A percentile compares a stretch with the other conserved stretches of the same genome.
Evolutionary conservation across 1,140 invertebrate genomes (phyloP).

Genomic region (Pissodes strobi): DNA sequence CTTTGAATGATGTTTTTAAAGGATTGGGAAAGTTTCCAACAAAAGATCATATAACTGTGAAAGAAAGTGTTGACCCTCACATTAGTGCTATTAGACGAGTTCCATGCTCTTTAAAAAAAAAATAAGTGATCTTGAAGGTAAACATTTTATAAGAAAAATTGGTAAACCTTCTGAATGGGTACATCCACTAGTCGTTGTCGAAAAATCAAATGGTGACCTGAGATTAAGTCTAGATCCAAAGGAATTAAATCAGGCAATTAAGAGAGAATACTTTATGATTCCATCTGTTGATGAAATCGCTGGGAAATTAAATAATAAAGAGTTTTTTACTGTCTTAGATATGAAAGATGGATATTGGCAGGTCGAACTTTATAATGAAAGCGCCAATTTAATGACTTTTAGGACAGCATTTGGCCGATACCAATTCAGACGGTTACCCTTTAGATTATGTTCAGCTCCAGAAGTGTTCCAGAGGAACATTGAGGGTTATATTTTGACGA

Average conservation of each 20-base stretch:
- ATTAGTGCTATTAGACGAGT: background rate
- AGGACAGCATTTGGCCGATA: no score
- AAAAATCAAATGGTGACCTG: constrained; percentile 15
- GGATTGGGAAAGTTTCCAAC: constrained; percentile 11
- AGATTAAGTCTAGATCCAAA: constrained; percentile 25
- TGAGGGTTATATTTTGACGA: no score
- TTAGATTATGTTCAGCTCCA: no score
- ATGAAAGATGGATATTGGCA: no score
- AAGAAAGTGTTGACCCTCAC: no score
- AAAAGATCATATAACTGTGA: background rate
- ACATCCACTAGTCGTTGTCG: no score
- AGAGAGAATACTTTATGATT: constrained; percentile 9
- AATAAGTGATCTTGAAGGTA: constrained; percentile 9
- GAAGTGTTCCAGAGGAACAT: no score
- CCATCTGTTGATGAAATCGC: constrained; percentile 17
- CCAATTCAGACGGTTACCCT: no score
- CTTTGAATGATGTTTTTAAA: constrained; percentile 7
- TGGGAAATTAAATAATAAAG: constrained; percentile 17
- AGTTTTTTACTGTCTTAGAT: constrained; percentile 16
- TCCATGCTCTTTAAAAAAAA: constrained; percentile 9
- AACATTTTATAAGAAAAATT: constrained; percentile 1
- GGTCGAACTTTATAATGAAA: no score
- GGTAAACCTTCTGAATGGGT: constrained; percentile 16
- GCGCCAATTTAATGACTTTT: no score
- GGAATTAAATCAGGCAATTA: constrained; percentile 25